These are phyloP conservation scores for Siniperca scherzeri DNA, from an alignment of 2,797 vertebrate genomes.

Conservation along the genomic window DNA sequence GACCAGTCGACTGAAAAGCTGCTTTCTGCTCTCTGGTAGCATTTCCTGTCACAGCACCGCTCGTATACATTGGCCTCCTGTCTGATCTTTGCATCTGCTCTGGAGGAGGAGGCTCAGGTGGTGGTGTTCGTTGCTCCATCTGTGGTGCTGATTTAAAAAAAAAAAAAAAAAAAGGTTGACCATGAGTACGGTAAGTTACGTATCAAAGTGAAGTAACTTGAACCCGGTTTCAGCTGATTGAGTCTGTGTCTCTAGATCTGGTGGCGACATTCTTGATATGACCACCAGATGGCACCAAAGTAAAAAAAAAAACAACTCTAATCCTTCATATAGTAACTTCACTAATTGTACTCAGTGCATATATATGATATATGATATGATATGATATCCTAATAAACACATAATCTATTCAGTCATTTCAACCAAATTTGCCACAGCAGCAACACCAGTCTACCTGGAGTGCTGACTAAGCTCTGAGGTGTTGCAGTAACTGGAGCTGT, in stretches of 20 bases:
- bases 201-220: background rate
- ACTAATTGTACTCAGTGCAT: background rate
- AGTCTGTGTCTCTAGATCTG: no score
- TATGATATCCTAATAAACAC: background rate
- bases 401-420: background rate
- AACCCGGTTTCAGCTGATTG: background rate
- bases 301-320: background rate
- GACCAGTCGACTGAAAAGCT: conserved; percentile 14
- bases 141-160: conserved; percentile 38
- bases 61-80: conserved; percentile 13
- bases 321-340: background rate
- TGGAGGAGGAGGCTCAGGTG: conserved; percentile 10
- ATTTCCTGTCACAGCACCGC: conserved; percentile 51
- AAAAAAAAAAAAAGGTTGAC: no score
- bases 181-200: background rate
- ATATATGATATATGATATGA: no score
- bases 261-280: background rate
- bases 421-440: background rate
- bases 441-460: conserved; percentile 64
- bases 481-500: conserved; percentile 12
- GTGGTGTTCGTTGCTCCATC: conserved; percentile 5
- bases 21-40: conserved; percentile 50
- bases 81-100: conserved; percentile 30
- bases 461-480: background rate
- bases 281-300: conserved; percentile 33